Evolutionary conservation across 2,113 vertebrate species (phyloP), one percentile per base, ranked within the genome.

Genomic region (Mustelus asterias): DNA sequence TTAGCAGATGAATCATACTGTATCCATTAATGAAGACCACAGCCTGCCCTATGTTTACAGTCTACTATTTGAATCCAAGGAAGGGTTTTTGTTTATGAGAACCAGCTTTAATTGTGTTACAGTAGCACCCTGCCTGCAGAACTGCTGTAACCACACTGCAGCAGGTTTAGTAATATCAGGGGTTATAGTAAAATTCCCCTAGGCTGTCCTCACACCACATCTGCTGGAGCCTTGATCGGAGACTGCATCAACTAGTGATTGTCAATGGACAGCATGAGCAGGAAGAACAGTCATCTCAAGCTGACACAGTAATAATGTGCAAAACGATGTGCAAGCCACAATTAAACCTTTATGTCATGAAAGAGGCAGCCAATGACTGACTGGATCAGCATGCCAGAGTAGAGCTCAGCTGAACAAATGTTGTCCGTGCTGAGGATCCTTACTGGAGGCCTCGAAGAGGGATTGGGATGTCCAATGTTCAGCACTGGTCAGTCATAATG

Each of bases 291-390:
- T 97, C 97, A 97, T 96, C 96, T 96, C 96, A 96, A 97, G 96
- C 97, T 96, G 96, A 11, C 16, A 95, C 96, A 94, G 96, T 96
- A 65, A 96, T 96, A 96, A 96, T 96, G 78, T 95, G 85, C 96
- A 96, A 97, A 96, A 63, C 37, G 95, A 96, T 96, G 96, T 95
- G 97, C n/a, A 96, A 97, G 97, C 97, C 97, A 97, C 98, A 98
- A 98, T 98, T 97, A 97, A 97, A 97, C 97, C 95, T 96, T 97
- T 97, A 98, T 97, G 96, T 97, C 97, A 97, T 96, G 96, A 96
- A 95, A 96, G 96, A 96, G 96, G 95, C 96, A 95, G 96, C 97
- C 97, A 97, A 97, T 97, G 96, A 95, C 90, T 0, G 60, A 95
- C 14, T 90, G 97, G 97, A 97, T 97, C 97, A 97, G 97, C 26